Percentiles rank a stretch among this genome's conserved stretches.
Evolutionary conservation across 2,888 invertebrate species (phyloP).

Genomic region (Osedax frankpressi): DNA sequence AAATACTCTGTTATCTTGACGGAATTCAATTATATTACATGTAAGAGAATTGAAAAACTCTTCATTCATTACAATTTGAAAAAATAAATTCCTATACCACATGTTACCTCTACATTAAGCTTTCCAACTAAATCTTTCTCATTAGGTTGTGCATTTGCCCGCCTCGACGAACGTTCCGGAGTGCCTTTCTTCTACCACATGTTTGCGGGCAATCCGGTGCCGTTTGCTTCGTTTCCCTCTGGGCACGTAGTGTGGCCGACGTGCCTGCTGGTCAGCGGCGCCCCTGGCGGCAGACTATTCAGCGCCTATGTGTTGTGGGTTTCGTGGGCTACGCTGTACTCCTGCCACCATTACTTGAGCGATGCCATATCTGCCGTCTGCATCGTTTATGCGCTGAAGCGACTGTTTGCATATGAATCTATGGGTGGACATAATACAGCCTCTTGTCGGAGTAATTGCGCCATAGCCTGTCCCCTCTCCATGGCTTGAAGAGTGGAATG

Average conservation of each 20-base stretch:
- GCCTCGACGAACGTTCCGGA: constrained; percentile 25
- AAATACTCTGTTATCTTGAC: too few species aligned
- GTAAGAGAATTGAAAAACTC: too few species aligned
- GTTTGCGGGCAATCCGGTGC: constrained; percentile 28
- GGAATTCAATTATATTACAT: too few species aligned
- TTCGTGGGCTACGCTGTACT: constrained; percentile 30
- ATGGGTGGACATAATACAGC: not conserved
- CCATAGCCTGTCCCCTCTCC: not conserved
- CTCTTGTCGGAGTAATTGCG: not conserved
- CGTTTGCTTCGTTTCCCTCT: constrained; percentile 30
- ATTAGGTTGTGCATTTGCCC: constrained; percentile 29
- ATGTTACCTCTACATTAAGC: too few species aligned
- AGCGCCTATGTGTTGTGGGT: constrained; percentile 26
- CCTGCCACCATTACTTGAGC: constrained; percentile 29
- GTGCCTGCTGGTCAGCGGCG: constrained; percentile 20
- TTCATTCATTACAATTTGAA: too few species aligned
- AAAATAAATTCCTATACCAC: too few species aligned
- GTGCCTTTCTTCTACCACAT: constrained; percentile 27
- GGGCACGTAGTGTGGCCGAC: constrained; percentile 30
- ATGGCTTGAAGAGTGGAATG: too few species aligned
- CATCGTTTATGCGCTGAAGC: constrained; percentile 5
- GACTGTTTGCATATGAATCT: not conserved
- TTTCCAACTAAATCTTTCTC: too few species aligned
- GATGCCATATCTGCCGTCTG: constrained; percentile 26
- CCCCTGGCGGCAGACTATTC: constrained; percentile 18